These are phyloP conservation scores for Eueides isabella DNA, from an alignment of 1,140 invertebrate genomes.

Conservation along the genomic window DNA sequence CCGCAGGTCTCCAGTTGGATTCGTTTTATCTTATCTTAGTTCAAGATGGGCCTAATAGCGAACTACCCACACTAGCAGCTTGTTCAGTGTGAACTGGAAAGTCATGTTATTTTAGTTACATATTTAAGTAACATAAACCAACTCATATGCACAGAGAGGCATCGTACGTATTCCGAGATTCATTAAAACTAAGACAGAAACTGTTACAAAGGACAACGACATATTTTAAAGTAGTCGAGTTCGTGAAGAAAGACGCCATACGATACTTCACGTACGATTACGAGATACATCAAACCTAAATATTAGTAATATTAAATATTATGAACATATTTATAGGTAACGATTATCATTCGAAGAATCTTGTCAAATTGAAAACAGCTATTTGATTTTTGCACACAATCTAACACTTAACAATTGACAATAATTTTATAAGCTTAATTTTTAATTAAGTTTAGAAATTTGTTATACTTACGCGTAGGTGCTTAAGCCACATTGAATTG, in stretches of 20 bases:
- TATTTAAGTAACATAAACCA: slow-evolving; percentile 41
- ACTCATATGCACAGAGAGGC: slow-evolving; percentile 75
- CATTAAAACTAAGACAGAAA: slow-evolving; percentile 72
- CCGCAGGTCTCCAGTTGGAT: slow-evolving; percentile 12
- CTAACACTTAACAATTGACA: slow-evolving; percentile 44
- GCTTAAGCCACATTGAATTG: not conserved
- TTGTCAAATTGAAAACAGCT: slow-evolving; percentile 70
- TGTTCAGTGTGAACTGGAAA: slow-evolving; percentile 14
- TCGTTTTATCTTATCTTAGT: not conserved
- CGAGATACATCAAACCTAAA: slow-evolving; percentile 68
- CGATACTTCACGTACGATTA: slow-evolving; percentile 74
- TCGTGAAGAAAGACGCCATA: slow-evolving; percentile 78
- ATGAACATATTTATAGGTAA: slow-evolving; percentile 80
- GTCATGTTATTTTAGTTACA: slow-evolving; percentile 52
- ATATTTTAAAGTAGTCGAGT: slow-evolving; percentile 75
- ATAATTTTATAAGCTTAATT: slow-evolving; percentile 47
- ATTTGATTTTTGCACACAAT: slow-evolving; percentile 46
- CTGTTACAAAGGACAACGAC: slow-evolving; percentile 66
- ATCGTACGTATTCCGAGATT: slow-evolving; percentile 71
- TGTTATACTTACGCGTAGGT: not conserved
- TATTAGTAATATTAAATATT: slow-evolving; percentile 65
- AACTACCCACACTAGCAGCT: slow-evolving; percentile 22
- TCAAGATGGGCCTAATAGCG: slow-evolving; percentile 29
- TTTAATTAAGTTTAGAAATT: slow-evolving; percentile 19
- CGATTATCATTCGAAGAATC: slow-evolving; percentile 74